Evolutionary conservation across 2,797 vertebrate genomes (phyloP).

Genomic region (Phalanger gymnotis): DNA sequence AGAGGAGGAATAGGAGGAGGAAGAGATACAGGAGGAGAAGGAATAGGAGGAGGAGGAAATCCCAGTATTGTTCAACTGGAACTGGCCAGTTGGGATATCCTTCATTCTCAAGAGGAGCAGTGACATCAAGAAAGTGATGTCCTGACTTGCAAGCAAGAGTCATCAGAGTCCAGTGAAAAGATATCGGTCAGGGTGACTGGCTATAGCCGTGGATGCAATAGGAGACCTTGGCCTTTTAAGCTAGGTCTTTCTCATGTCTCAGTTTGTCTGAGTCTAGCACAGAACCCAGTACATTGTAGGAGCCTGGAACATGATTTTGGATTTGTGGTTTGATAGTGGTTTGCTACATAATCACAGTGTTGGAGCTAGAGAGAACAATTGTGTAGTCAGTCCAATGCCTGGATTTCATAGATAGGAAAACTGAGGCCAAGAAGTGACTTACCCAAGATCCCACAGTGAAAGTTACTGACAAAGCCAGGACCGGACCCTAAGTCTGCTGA

Average conservation of each 20-base stretch:
- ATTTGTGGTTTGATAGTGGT: background rate
- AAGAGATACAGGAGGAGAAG: too few relatives aligned
- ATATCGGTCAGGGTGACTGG: background rate
- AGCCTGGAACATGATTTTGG: background rate
- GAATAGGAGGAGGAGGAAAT: too few relatives aligned
- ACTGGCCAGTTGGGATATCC: background rate
- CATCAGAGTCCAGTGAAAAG: background rate
- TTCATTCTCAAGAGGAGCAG: background rate
- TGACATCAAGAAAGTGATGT: background rate
- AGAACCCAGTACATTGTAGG: background rate
- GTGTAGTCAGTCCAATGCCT: background rate
- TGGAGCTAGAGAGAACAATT: background rate
- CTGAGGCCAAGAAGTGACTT: background rate
- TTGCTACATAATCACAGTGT: background rate
- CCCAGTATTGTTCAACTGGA: too few relatives aligned
- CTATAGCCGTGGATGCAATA: background rate
- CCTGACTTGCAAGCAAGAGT: background rate
- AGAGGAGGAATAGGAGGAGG: too few relatives aligned
- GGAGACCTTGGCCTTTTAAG: background rate
- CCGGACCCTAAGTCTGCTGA: background rate
- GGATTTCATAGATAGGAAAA: background rate
- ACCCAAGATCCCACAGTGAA: background rate
- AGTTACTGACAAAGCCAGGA: background rate
- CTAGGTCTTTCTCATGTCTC: background rate
- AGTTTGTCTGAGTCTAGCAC: background rate